Percentiles rank a stretch among this genome's conserved stretches.
phyloP scores from a whole-genome alignment of 2,797 vertebrate species.

The Nyctalus aviator region DNA sequence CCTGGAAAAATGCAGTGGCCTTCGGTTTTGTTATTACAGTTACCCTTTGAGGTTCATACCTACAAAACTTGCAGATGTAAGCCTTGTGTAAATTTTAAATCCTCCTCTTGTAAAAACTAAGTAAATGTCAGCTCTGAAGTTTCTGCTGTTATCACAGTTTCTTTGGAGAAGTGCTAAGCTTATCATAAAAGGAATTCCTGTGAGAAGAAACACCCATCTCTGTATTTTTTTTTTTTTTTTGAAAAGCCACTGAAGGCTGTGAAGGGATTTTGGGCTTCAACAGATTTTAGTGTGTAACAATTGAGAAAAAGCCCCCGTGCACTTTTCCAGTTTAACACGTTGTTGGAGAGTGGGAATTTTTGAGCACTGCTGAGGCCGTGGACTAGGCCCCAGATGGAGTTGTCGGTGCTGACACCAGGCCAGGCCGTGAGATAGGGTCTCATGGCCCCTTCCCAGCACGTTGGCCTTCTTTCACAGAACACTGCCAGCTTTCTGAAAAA shows the following conservation, averaged over 20 bases:
- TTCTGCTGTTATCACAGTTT: conserved; percentile 80
- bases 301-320: conserved; percentile 50
- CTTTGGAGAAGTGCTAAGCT: conserved; percentile 79
- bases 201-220: conserved; percentile 32
- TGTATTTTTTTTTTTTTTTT: neutral
- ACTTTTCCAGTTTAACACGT: conserved; percentile 51
- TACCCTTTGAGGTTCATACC: conserved; percentile 73
- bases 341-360: too few relatives aligned
- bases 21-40: conserved; percentile 70
- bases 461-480: too few relatives aligned
- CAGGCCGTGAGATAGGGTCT: too few relatives aligned
- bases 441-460: too few relatives aligned
- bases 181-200: conserved; percentile 67
- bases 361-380: too few relatives aligned
- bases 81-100: conserved; percentile 83
- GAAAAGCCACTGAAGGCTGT: conserved; percentile 28
- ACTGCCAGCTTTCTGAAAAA: too few relatives aligned
- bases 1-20: conserved; percentile 48
- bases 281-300: conserved; percentile 52
- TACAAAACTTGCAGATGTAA: conserved; percentile 75
- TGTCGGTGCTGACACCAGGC: too few relatives aligned
- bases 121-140: conserved; percentile 81
- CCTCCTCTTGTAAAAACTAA: conserved; percentile 77
- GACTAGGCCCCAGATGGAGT: too few relatives aligned
- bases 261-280: conserved; percentile 42